Evolutionary conservation across 2,888 invertebrate species (phyloP), one percentile per base, ranked within the genome.

Genomic region (Platynereis dumerilii): DNA sequence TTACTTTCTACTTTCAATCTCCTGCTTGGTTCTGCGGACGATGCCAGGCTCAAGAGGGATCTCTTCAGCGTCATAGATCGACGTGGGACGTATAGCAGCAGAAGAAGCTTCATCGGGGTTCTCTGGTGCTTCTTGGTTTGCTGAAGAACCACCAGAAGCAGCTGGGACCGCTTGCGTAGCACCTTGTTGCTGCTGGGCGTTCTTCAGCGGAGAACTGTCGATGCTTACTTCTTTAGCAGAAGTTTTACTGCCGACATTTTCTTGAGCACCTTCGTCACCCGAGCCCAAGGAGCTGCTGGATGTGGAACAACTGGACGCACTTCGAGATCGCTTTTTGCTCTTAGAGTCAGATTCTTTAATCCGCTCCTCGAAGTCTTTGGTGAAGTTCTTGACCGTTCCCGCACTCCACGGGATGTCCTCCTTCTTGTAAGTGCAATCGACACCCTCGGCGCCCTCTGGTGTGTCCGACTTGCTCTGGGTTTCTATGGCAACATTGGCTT

Each of bases 41-140:
- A 90, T 90, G 2, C 91, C 90, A 0, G 88, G 87, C 78, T 88
- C 87, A 86, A 89, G 87, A 48, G 88, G 88, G 72, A 89, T 88
- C 65, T 89, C 89, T 73, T 89, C 88, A 68, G 39, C 24, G 53
- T 67, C 64, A 52, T 70, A 69, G 12, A 69, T 60, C 17, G 67
- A 66, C 24, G 52, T 22, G 7, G 63, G 62, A 1, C 45, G 42
- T 12, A 28, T 48, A 5, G 17, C 48, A n/a, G 3, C 48, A 48
- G 3, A 3, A 12, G 22, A 20, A 10, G 7, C 48, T 48, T 22
- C 22, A 20, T 48, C 48, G 5, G 34, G 7, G 5, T 34, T 34
- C 34, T 34, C 34, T 34, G 34, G 12, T 48, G 52, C 22, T 10
- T 5, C 26, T 22, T 2, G 7, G 52, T 24, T 29, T 24, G 24